A percentile compares a stretch with the other conserved stretches of the same genome.
phyloP scores from a whole-genome alignment of 2,113 vertebrate genomes.

The Aptenodytes patagonicus region DNA sequence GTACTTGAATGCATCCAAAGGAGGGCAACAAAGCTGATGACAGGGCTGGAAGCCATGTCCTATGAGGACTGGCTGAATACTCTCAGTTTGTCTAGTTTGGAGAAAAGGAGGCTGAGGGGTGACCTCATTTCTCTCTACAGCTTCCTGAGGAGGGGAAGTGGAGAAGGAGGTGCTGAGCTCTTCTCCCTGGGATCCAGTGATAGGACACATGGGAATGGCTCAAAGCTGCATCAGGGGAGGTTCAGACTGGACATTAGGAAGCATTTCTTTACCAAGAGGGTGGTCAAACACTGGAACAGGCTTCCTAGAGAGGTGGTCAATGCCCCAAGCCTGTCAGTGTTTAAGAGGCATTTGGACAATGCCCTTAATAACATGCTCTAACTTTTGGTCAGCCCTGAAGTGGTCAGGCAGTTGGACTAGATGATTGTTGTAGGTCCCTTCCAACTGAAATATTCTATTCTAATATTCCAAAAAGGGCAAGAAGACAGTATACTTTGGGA shows the following conservation, averaged over 20 bases:
- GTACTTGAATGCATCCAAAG: background rate
- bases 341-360: background rate
- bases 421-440: background rate
- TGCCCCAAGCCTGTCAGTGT: background rate
- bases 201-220: rapidly evolving
- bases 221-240: background rate
- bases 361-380: background rate
- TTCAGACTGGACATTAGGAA: background rate
- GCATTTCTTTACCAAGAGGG: rapidly evolving
- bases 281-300: background rate
- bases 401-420: background rate
- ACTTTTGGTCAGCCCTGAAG: background rate
- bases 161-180: background rate
- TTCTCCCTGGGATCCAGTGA: background rate
- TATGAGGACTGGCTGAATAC: background rate
- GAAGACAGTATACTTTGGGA: background rate
- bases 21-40: background rate
- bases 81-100: background rate
- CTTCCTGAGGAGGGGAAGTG: background rate
- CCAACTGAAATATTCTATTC: background rate
- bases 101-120: background rate
- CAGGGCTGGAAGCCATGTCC: background rate
- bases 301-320: background rate
- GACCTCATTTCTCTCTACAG: background rate
- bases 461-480: background rate